Evolutionary conservation across 2,797 vertebrate genomes (phyloP).

Genomic region (Epinephelus malabaricus): DNA sequence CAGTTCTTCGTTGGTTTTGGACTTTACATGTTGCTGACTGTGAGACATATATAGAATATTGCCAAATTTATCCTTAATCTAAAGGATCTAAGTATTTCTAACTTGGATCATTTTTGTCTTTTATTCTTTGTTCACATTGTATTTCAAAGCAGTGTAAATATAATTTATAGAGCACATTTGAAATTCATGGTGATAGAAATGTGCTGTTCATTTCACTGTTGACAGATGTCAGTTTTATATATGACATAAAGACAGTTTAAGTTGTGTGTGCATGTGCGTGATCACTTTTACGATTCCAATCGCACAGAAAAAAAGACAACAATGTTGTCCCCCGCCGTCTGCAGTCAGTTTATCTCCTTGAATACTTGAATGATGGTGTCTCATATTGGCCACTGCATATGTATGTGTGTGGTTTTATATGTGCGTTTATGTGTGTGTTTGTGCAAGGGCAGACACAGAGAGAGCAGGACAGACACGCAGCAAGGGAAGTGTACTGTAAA

Average conservation of each 20-base stretch:
- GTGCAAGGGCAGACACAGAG: slow-evolving; percentile 58
- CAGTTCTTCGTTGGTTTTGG: not conserved
- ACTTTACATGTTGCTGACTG: not conserved
- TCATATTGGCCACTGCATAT: slow-evolving; percentile 31
- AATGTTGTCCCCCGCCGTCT: slow-evolving; percentile 1
- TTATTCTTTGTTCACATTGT: not conserved
- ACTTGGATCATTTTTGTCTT: not conserved
- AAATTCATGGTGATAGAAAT: slow-evolving; percentile 15
- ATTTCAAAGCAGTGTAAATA: not conserved
- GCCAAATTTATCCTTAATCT: not conserved
- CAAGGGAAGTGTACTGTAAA: slow-evolving; percentile 72
- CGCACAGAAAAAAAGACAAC: slow-evolving; percentile 14
- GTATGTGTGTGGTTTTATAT: slow-evolving; percentile 46
- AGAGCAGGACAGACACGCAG: slow-evolving; percentile 63
- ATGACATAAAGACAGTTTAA: slow-evolving; percentile 29
- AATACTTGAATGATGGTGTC: slow-evolving; percentile 36
- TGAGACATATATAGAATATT: not conserved
- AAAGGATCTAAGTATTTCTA: not conserved
- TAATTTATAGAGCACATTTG: not conserved
- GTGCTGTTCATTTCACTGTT: slow-evolving; percentile 24
- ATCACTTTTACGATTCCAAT: slow-evolving; percentile 33
- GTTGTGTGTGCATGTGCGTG: not conserved
- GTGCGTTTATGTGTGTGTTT: slow-evolving; percentile 69
- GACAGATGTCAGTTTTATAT: slow-evolving; percentile 41
- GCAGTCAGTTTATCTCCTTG: slow-evolving; percentile 27